Conservation (phyloP, 2,797 vertebrate genomes). For the Xenopus petersii region DNA sequence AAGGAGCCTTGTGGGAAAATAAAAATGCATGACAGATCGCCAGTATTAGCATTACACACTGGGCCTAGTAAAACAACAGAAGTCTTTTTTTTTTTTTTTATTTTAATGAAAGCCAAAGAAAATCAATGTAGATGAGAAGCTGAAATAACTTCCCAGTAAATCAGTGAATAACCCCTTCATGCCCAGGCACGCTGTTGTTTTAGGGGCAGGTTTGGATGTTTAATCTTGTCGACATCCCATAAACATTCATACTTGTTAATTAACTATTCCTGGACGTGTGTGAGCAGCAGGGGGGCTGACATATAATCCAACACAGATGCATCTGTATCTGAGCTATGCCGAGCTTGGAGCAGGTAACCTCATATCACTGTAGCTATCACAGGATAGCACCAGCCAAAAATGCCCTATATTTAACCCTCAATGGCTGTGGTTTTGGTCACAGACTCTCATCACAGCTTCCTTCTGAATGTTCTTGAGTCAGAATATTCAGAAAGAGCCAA, state of each 20-base stretch:
- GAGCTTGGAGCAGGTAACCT: neutral
- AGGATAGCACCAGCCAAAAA: slow-evolving; percentile 14
- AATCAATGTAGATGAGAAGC: too few species aligned
- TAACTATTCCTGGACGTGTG: slow-evolving; percentile 25
- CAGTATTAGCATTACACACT: neutral
- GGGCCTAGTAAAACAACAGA: neutral
- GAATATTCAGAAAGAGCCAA: too few species aligned
- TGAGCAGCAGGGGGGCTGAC: neutral
- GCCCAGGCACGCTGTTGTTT: neutral
- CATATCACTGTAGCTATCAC: slow-evolving; percentile 2
- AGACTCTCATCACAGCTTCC: too few species aligned
- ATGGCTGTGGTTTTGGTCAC: neutral
- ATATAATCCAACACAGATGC: slow-evolving; percentile 28
- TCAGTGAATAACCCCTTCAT: neutral
- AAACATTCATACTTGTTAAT: slow-evolving; percentile 17
- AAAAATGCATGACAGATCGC: neutral
- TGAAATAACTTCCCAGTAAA: neutral
- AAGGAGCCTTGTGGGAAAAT: slow-evolving; percentile 4
- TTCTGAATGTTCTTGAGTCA: too few species aligned
- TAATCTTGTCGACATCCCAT: too few species aligned
- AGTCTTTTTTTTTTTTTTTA: neutral
- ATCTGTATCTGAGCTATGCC: neutral
- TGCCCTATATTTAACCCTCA: neutral
- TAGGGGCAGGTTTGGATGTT: too few species aligned
- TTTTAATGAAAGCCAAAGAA: neutral